Percentiles rank a stretch among this genome's conserved stretches.
Conservation (phyloP, 2,888 invertebrate species). For the Silvanus unidentatus region DNA sequence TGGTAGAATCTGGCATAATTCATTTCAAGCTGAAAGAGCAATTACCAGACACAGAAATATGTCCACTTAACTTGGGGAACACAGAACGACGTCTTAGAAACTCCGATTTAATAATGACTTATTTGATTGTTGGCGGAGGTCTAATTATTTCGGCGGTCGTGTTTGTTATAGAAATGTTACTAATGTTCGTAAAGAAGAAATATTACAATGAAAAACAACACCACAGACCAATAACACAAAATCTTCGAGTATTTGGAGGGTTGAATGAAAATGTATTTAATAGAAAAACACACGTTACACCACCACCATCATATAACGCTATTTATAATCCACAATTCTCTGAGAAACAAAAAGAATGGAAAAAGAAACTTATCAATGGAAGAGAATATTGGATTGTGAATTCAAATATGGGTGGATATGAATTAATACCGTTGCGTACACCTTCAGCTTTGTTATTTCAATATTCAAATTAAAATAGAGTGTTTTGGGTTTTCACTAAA, state of each 20-base stretch:
- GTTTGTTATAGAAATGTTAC: slow-evolving; percentile 59
- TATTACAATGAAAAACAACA: slow-evolving; percentile 3
- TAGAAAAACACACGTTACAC: slow-evolving; percentile 28
- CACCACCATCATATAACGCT: slow-evolving; percentile 64
- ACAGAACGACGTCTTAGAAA: slow-evolving; percentile 72
- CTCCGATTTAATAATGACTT: slow-evolving; percentile 73
- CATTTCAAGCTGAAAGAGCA: slow-evolving; percentile 57
- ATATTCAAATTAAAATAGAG: slow-evolving; percentile 43
- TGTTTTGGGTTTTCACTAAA: neutral
- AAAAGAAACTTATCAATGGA: slow-evolving; percentile 62
- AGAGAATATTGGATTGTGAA: slow-evolving; percentile 68
- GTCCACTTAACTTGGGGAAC: slow-evolving; percentile 74
- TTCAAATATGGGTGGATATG: slow-evolving; percentile 55
- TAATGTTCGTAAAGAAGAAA: slow-evolving; percentile 8
- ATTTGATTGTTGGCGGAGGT: slow-evolving; percentile 67
- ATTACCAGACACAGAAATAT: slow-evolving; percentile 70
- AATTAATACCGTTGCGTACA: slow-evolving; percentile 65
- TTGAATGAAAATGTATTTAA: slow-evolving; percentile 6
- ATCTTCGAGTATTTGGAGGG: neutral
- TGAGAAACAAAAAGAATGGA: slow-evolving; percentile 37
- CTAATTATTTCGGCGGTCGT: slow-evolving; percentile 58
- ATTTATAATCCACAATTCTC: slow-evolving; percentile 48
- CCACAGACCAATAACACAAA: slow-evolving; percentile 5
- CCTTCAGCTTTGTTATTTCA: slow-evolving; percentile 75
- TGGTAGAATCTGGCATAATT: slow-evolving; percentile 73